Base-by-base conservation (phyloP, 2,888 invertebrate species). In the Ceriagrion tenellum region DNA sequence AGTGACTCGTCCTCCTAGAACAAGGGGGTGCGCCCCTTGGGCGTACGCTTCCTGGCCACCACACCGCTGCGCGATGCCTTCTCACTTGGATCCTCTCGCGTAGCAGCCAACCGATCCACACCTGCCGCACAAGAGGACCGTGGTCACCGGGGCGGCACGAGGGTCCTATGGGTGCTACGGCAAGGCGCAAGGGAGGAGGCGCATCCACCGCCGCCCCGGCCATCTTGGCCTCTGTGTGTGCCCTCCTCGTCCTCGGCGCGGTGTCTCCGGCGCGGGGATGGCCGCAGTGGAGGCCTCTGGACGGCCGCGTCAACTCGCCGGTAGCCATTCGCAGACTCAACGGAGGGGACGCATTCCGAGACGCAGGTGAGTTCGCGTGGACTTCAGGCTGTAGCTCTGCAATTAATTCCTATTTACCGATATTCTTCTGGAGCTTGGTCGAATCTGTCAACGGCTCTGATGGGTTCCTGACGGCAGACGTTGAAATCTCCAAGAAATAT, bases 291-390 rank as follows among this genome's bases (percentile, higher is more conserved):
- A 23, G 93, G n/a, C 26, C 69, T 12, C 69, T 69, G 47, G 93
- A 93, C n/a, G 93, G 93, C 23, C 40, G 93, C 47, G 63, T 47
- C 26, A 93, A 63, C 69, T 93, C 93, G 18, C 93, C 93, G 26
- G 93, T 93, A 40, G 93, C 93, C 93, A 93, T 93, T 40, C 93
- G 93, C 16, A 93, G 93, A n/a, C 93, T 93, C 55, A 93, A 69
- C 93, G 93, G 69, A 26, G 93, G 93, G 23, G 93, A 93, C 23
- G 93, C 69, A 20, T 93, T 93, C 69, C 40, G 93, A 40, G 93
- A 63, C 63, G 93, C 74, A 18, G 93, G 93, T 93, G 74, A 69
- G 93, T 93, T 20, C 40, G 4, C 16, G 18, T 4, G 3, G 20
- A 4, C 2, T 47, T 8, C 8, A 47, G 47, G 47, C 47, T 47